A percentile compares a stretch with the other conserved stretches of the same genome.
These are phyloP conservation scores for Drosophila nebulosa DNA, from an alignment of 1,140 invertebrate genomes.

Conservation along the genomic window DNA sequence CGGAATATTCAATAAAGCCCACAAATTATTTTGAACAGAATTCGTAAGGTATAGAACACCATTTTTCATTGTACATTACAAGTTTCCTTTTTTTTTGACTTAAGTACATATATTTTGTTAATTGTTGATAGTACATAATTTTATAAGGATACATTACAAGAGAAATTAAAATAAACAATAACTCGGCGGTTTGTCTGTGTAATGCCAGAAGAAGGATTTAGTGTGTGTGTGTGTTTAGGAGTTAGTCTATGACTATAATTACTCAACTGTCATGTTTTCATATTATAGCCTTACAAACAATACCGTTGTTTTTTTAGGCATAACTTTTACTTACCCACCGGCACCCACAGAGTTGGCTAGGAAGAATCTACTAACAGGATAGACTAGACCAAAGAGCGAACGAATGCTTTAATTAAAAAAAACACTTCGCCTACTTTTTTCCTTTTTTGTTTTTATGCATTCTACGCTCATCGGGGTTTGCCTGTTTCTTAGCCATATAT, in stretches of 20 bases:
- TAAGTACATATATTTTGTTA: no score
- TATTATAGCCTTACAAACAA: slow-evolving; percentile 17
- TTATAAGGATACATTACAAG: no score
- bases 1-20: no score
- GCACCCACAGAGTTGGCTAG: slow-evolving; percentile 54
- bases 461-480: slow-evolving; percentile 12
- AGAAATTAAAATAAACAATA: neutral
- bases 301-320: slow-evolving; percentile 23
- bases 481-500: slow-evolving; percentile 7
- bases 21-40: no score
- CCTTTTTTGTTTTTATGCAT: slow-evolving; percentile 33
- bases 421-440: slow-evolving; percentile 66
- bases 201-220: neutral
- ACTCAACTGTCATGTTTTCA: neutral
- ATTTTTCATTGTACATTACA: no score
- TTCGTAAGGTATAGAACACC: no score
- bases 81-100: no score
- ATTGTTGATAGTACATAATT: no score
- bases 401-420: slow-evolving; percentile 75
- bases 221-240: neutral
- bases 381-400: slow-evolving; percentile 1
- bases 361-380: slow-evolving; percentile 17
- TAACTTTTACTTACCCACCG: slow-evolving; percentile 8
- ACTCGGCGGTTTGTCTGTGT: neutral
- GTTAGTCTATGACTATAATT: neutral